Base-by-base conservation (phyloP, 2,797 vertebrate species). In the Poecilia gillii region DNA sequence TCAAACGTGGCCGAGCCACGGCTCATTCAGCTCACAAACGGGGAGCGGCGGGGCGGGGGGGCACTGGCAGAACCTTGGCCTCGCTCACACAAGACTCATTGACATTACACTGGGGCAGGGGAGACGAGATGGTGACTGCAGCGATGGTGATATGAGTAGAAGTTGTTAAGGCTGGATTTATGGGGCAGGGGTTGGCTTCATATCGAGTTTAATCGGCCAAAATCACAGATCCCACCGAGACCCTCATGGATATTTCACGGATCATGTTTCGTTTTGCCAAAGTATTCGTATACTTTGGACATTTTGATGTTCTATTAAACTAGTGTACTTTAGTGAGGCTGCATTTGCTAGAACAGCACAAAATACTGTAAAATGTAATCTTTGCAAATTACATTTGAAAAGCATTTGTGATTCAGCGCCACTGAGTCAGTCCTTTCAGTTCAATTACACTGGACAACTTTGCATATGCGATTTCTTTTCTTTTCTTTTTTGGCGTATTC, bases 61-160 rank as follows among this genome's bases (percentile, higher is more conserved):
- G 92, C 93, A 89, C 95, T 97, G 96, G 96, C 97, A 97, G 95
- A 95, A 96, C 95, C 94, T 96, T 96, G 96, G 97, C 96, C 87
- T 82, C 82, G 91, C 93, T 94, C 92, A 97, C 96, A 97, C 95
- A 96, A 92, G 89, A 95, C 94, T 93, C 95, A 94, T 97, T 95
- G 96, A 97, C 94, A 92, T 92, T 93, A 85, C 90, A 87, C n/a
- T 1, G 76, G 85, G 74, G 78, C 3, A 12, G 31, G 89, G 77
- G 92, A 11, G 31, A 51, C 64, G 91, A 93, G 76, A 49, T 77
- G 86, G 78, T 75, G 85, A 53, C 49, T 72, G 76, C 78, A 81
- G 83, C 59, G 78, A 78, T 18, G 81, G 59, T 72, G 85, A 84
- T 89, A 92, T 91, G 85, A 92, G 89, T 85, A 81, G 87, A 92